Evolutionary conservation across 1,140 invertebrate genomes (phyloP).

Genomic region (Thrips palmi): DNA sequence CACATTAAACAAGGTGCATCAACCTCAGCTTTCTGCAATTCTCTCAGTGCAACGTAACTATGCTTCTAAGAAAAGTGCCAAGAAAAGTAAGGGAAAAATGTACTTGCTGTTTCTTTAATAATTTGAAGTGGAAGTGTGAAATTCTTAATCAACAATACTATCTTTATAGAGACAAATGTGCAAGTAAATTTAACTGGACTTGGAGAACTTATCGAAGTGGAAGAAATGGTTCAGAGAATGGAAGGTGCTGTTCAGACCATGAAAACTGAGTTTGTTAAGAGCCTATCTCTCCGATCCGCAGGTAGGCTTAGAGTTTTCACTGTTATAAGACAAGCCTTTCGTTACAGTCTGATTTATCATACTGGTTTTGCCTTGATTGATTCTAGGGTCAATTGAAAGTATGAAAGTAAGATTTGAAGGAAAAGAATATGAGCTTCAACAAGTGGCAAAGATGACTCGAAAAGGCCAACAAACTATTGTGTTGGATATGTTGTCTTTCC

Average conservation of each 20-base stretch:
- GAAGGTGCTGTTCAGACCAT: constrained; percentile 42
- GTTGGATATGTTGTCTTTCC: constrained; percentile 63
- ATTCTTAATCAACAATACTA: constrained; percentile 2
- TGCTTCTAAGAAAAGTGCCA: too few species aligned
- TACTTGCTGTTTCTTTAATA: too few species aligned
- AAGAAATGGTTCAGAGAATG: constrained; percentile 44
- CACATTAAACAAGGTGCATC: too few species aligned
- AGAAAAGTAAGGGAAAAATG: too few species aligned
- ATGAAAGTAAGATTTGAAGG: constrained; percentile 56
- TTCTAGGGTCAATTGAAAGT: constrained; percentile 53
- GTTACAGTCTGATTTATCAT: background rate
- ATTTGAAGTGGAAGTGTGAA: too few species aligned
- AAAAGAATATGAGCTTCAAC: constrained; percentile 66
- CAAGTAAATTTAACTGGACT: constrained; percentile 10
- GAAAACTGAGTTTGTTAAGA: constrained; percentile 60
- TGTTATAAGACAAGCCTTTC: background rate
- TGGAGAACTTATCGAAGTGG: constrained; percentile 43
- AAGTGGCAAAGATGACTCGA: constrained; percentile 69
- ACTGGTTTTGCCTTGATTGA: constrained; percentile 5
- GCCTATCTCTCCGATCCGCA: constrained; percentile 50
- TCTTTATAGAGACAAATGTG: constrained; percentile 10
- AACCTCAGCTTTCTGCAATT: too few species aligned
- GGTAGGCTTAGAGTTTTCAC: constrained; percentile 21
- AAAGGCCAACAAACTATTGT: constrained; percentile 75
- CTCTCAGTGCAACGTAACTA: too few species aligned